A percentile compares a stretch with the other conserved stretches of the same genome.
Evolutionary conservation across 2,113 vertebrate species (phyloP).

Genomic region (Ceyx melanurus): DNA sequence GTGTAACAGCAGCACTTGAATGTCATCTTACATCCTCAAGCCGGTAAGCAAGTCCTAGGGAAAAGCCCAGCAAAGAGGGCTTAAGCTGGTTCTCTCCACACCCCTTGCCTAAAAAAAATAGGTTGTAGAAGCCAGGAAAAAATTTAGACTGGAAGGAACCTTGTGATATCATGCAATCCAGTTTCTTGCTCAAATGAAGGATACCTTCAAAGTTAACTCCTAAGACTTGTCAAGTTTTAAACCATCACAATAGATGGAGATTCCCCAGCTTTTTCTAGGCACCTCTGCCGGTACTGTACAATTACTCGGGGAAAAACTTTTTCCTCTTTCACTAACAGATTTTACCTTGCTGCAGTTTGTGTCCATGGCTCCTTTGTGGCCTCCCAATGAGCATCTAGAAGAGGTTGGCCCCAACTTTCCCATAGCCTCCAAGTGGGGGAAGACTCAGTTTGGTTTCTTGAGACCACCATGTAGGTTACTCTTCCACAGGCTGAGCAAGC

Average conservation of each 20-base stretch:
- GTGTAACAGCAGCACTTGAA: not conserved
- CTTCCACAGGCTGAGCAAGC: not conserved
- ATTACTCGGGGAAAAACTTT: not conserved
- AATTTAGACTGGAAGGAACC: not conserved
- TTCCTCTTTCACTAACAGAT: not conserved
- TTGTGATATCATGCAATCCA: not conserved
- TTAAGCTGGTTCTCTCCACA: not conserved
- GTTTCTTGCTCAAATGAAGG: not conserved
- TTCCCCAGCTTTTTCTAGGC: not conserved
- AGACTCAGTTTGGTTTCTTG: not conserved
- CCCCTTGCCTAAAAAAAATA: not conserved
- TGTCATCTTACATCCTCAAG: not conserved
- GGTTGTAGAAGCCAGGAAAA: not conserved
- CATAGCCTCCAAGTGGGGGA: not conserved
- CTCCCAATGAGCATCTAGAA: not conserved
- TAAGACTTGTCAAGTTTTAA: not conserved
- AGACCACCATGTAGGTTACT: not conserved
- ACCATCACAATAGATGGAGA: not conserved
- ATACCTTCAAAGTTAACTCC: not conserved
- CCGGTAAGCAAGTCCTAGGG: not conserved
- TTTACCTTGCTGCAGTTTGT: not conserved
- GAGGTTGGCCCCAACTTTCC: not conserved
- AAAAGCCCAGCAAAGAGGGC: not conserved
- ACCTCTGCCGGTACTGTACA: not conserved
- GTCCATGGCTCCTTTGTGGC: not conserved